Evolutionary conservation across 2,797 vertebrate species (phyloP).

Genomic region (Tarsius wallacei): DNA sequence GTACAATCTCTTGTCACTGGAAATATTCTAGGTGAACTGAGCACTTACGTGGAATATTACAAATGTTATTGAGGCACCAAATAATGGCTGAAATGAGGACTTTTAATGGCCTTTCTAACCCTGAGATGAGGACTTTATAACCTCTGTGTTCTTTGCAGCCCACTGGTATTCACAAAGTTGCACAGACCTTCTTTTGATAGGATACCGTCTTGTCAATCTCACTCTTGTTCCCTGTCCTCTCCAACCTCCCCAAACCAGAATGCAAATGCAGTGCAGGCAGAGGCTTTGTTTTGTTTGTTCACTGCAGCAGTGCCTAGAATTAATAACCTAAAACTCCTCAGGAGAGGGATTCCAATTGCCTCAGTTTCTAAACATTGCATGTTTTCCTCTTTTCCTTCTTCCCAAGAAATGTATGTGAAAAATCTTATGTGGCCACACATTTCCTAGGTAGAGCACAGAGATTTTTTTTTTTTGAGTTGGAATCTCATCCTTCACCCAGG

Average conservation of each 20-base stretch:
- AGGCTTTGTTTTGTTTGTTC: not conserved
- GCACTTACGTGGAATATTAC: not conserved
- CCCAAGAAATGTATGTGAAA: not conserved
- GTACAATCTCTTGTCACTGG: not conserved
- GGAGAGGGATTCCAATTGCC: not conserved
- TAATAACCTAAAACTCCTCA: not conserved
- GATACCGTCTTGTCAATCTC: not conserved
- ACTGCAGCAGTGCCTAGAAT: not conserved
- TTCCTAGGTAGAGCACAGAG: not conserved
- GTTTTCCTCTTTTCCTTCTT: not conserved
- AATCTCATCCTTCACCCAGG: too few relatives aligned
- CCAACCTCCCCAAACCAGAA: not conserved
- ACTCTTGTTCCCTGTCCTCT: not conserved
- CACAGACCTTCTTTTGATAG: not conserved
- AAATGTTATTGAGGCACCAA: not conserved
- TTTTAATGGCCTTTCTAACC: not conserved
- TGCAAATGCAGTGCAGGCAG: rapidly evolving
- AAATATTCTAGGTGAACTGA: not conserved
- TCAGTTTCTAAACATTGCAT: not conserved
- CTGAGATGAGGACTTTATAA: not conserved
- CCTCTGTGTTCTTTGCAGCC: not conserved
- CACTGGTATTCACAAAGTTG: not conserved
- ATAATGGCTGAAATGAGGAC: not conserved
- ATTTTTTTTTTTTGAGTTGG: too few relatives aligned
- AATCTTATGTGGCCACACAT: not conserved